These are phyloP conservation scores for Scaptodrosophila latifasciaeformis DNA, from an alignment of 2,888 invertebrate genomes.

Conservation along the genomic window DNA sequence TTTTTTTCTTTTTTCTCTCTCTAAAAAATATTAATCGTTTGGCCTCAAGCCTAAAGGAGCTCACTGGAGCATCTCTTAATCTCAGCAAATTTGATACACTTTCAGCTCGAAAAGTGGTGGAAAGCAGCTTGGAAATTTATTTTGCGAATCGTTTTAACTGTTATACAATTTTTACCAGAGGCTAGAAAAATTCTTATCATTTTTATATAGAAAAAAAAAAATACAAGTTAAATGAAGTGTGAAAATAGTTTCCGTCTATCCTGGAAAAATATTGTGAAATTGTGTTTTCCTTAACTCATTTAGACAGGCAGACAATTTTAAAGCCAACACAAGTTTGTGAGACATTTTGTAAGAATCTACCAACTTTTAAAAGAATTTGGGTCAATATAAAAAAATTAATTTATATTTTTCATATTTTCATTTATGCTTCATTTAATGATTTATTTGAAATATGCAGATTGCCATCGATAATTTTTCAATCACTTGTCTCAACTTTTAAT, in stretches of 20 bases:
- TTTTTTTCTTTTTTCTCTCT: constrained; percentile 4
- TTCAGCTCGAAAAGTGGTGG: constrained; percentile 22
- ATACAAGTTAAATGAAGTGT: constrained; percentile 58
- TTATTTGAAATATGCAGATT: too few relatives aligned
- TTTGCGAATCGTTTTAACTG: constrained; percentile 58
- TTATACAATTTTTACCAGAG: constrained; percentile 38
- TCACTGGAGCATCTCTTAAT: constrained; percentile 35
- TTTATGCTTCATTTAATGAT: too few relatives aligned
- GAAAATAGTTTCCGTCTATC: constrained; percentile 65
- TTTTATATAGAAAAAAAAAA: constrained; percentile 14
- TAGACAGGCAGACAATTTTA: too few relatives aligned
- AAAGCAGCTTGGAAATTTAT: constrained; percentile 4
- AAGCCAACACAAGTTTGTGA: too few relatives aligned
- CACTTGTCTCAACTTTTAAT: constrained; percentile 35
- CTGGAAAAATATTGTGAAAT: too few relatives aligned
- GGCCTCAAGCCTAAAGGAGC: constrained; percentile 35
- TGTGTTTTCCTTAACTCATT: too few relatives aligned
- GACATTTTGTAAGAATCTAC: not conserved
- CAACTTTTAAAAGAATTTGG: not conserved
- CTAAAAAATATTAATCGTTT: constrained; percentile 7
- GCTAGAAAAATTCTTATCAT: constrained; percentile 40
- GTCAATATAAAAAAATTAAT: not conserved
- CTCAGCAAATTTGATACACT: constrained; percentile 42
- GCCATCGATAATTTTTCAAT: not conserved
- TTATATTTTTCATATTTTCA: too few relatives aligned